Evolutionary conservation across 2,113 vertebrate species (phyloP).

Genomic region (Mormoops blainvillei): DNA sequence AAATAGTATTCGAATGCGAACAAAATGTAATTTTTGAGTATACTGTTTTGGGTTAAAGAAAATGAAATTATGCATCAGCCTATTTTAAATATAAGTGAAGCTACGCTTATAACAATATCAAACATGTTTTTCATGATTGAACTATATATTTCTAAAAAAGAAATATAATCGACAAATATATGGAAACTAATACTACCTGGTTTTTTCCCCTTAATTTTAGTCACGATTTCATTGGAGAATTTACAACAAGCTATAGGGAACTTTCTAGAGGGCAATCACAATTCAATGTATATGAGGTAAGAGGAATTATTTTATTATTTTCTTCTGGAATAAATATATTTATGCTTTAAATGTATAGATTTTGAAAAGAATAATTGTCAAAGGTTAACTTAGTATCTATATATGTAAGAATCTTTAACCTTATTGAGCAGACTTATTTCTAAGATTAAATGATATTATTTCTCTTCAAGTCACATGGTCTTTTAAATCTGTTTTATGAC

Average conservation of each 20-base stretch:
- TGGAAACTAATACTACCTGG: conserved; percentile 26
- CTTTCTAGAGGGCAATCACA: conserved; percentile 95
- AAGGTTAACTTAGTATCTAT: background rate
- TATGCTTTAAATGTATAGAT: background rate
- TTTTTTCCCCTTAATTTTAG: conserved; percentile 73
- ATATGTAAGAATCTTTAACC: background rate
- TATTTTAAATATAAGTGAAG: background rate
- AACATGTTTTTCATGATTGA: background rate
- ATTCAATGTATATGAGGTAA: conserved; percentile 97
- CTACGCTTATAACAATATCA: background rate
- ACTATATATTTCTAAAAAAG: background rate
- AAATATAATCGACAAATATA: background rate
- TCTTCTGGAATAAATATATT: background rate
- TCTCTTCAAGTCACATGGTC: background rate
- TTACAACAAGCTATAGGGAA: conserved; percentile 97
- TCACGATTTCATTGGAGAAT: conserved; percentile 98
- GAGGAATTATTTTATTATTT: conserved; percentile 44
- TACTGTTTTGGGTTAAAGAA: background rate
- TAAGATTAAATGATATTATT: background rate
- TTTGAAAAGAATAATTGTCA: background rate
- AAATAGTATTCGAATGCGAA: background rate
- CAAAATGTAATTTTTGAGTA: background rate
- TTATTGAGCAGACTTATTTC: background rate
- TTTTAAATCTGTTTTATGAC: conserved; percentile 6
- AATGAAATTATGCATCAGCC: background rate